Base-by-base conservation (phyloP, 1,140 invertebrate species). In the Chelonus insularis region DNA sequence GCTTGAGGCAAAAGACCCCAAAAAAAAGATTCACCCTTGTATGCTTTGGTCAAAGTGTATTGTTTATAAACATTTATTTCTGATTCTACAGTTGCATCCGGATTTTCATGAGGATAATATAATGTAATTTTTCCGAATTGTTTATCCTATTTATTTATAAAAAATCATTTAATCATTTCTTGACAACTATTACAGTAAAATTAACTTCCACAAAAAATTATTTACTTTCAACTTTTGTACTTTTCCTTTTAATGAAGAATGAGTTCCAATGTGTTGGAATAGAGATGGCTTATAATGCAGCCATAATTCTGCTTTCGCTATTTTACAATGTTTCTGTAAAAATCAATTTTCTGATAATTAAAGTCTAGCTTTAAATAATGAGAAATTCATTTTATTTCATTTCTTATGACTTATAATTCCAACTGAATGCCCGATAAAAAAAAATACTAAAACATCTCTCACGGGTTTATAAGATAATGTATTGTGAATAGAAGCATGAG, bases 181-280 rank as follows among this genome's bases (percentile, higher is more conserved):
- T n/a, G n/a, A n/a, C n/a, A n/a, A n/a, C n/a, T 39, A 11, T 39
- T 39, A 9, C 1, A 9, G 56, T 54, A 64, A 60, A 16, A 43
- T 43, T 41, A 54, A 41, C n/a, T 25, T 51, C 16, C 12, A 14
- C 23, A 7, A 51, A 62, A 50, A 62, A n/a, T n/a, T n/a, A n/a
- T 69, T 69, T 83, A 94, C 94, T 87, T 97, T 96, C 0, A 98
- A 82, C 81, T 96, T 97, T 74, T 98, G 96, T 48, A 97, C 91
- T 86, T 99, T 99, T 62, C 96, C 96, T 79, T 92, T 95, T 0
- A 99, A 83, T 0, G 96, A 98, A 0, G 96, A 98, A 74, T 96
- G 94, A 4, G 92, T 91, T 8, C 96, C 96, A 66, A 98, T 94
- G 72, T 99, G 96, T 82, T 98, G 95, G 75, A 98, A 99, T 0